Evolutionary conservation across 2,888 invertebrate species (phyloP).

Genomic region (Phasia obesa): DNA sequence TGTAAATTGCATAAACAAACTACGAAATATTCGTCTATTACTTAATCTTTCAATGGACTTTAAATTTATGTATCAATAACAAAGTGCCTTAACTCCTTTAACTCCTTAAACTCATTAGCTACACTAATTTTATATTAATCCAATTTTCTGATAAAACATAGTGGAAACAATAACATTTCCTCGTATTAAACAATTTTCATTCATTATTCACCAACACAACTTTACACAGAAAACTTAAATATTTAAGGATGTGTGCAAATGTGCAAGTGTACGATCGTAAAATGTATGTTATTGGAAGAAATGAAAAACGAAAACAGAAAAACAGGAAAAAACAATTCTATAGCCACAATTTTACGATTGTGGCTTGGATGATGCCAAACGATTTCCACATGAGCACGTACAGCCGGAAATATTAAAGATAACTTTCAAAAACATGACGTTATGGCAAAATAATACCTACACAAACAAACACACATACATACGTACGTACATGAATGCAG

Average conservation of each 20-base stretch:
- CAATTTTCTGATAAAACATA: constrained; percentile 33
- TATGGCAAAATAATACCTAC: constrained; percentile 58
- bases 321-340: constrained; percentile 53
- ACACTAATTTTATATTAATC: constrained; percentile 45
- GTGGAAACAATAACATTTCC: constrained; percentile 28
- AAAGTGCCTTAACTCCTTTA: not conserved
- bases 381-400: constrained; percentile 72
- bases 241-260: not conserved
- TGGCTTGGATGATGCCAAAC: constrained; percentile 65
- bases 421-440: constrained; percentile 70
- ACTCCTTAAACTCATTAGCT: constrained; percentile 13
- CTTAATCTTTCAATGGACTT: not conserved
- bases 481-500: not conserved
- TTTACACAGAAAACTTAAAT: constrained; percentile 24
- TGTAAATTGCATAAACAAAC: too few species aligned
- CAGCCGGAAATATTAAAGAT: constrained; percentile 71
- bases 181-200: constrained; percentile 58
- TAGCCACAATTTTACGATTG: constrained; percentile 70
- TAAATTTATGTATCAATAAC: not conserved
- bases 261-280: constrained; percentile 20
- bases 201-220: constrained; percentile 47
- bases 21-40: too few species aligned
- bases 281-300: constrained; percentile 49
- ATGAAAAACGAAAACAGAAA: constrained; percentile 25
- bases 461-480: not conserved